Evolutionary conservation across 2,888 invertebrate species (phyloP), one percentile per base, ranked within the genome.

Genomic region (Strigamia crassipes): DNA sequence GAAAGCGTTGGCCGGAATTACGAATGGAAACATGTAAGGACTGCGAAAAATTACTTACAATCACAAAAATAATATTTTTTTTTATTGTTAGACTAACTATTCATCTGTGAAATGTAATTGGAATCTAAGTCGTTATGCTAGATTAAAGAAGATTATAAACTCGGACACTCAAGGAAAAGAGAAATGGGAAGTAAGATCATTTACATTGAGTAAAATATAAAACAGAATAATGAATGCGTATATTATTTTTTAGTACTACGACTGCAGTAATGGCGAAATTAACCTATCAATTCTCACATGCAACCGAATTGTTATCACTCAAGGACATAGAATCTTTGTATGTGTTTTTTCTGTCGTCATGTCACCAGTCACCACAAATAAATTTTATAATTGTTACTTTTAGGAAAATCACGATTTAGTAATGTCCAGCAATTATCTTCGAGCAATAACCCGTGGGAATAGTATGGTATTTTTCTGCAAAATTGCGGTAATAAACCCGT

Each of bases 391-490:
- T 21, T 61, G 9, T 61, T 5, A 18, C 12, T 18, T 31, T 4
- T 79, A 82, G 82, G 82, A 82, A 56, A 82, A 61, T 38, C 27
- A 78, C 27, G 51, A 46, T 56, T 38, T 82, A 2, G 10, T 38
- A 8, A 12, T 21, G 46, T 79, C 79, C 10, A 21, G 12, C 4
- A 42, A 34, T n/a, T 31, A 31, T n/a, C 18, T 82, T 5, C 13
- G 80, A 79, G 79, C 38, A 18, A 61, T 82, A 38, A 56, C 82
- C 6, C 27, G 66, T 41, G 82, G 82, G 5, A 81, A 82, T 80
- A 82, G 82, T 41, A 31, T 82, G 27, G 12, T 82, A 15, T 81
- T 81, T 46, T 13, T 81, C 41, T 31, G 18, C 31, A 31, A 23
- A 78, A 10, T 27, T 73, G 23, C 15, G 66, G 81, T 27, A 3